Percentiles rank a stretch among this genome's conserved stretches.
phyloP scores from a whole-genome alignment of 2,888 invertebrate genomes.

The Yponomeuta sedellus region DNA sequence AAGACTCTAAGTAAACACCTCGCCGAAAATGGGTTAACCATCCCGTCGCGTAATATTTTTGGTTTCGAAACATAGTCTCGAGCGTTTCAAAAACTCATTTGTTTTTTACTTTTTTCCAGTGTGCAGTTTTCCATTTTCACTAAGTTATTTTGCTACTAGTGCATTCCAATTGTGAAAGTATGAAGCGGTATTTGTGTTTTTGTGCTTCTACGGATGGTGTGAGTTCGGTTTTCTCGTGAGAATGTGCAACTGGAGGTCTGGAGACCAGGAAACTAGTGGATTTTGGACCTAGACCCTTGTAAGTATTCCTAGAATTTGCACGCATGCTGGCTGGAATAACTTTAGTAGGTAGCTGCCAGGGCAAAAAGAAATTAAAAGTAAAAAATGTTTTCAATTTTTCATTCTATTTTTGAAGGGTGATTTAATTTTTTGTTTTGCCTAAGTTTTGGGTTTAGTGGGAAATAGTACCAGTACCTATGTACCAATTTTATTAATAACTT shows the following conservation, averaged over 20 bases:
- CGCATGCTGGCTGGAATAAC: not conserved
- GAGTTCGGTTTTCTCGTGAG: slow-evolving; percentile 5
- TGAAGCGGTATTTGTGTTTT: slow-evolving; percentile 41
- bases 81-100: slow-evolving; percentile 32
- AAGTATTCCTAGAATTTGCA: not conserved
- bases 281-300: not conserved
- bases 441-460: not conserved
- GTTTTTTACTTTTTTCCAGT: slow-evolving; percentile 43
- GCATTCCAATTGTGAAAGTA: slow-evolving; percentile 54
- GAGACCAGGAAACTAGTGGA: not conserved
- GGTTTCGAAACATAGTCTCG: not conserved
- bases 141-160: slow-evolving; percentile 8
- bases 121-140: slow-evolving; percentile 4
- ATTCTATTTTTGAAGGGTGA: not conserved
- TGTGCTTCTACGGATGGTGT: slow-evolving; percentile 52
- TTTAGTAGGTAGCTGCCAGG: not conserved
- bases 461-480: too few species aligned
- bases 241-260: slow-evolving; percentile 6
- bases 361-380: not conserved
- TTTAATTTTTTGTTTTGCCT: not conserved
- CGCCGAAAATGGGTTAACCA: slow-evolving; percentile 73
- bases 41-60: slow-evolving; percentile 47
- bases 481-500: too few species aligned
- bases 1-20: slow-evolving; percentile 56
- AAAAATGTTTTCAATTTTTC: too few species aligned